Evolutionary conservation across 2,888 invertebrate genomes (phyloP), one percentile per base, ranked within the genome.

Genomic region (Agapostemon virescens): DNA sequence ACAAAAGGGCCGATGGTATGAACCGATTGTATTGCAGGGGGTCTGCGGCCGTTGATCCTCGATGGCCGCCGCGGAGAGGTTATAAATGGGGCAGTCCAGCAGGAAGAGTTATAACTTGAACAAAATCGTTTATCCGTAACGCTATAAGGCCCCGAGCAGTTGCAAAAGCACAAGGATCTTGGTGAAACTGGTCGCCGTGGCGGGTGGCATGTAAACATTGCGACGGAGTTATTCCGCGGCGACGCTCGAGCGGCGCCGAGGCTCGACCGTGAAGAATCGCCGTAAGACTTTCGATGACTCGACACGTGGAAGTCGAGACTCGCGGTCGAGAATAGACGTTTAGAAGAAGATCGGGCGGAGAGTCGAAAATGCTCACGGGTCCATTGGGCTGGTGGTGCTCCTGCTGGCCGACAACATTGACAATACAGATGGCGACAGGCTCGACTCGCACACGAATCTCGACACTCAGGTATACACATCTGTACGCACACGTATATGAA

Each of bases 341-440:
- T 82, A 70, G 73, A 76, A 76, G 82, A 76, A 73, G 69, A 82
- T 80, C 82, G 82, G 83, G 88, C 79, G 82, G 83, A 81, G 82
- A 74, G 78, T 83, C 79, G 85, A 91, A 90, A 91, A 91, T 91
- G 91, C 92, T 92, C 91, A 92, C 90, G 91, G 91, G 91, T 92
- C 92, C 92, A 92, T 92, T 92, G 91, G 91, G 90, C 90, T 90
- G 89, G 85, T 89, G 88, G 82, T 87, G 87, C 85, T 86, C 85
- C 88, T 88, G 85, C 86, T 87, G 81, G 94, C 94, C 94, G 94
- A 94, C 94, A 95, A 95, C 95, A 95, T 96, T 96, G 96, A 96
- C 96, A 96, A 95, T 95, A 95, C 94, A 96, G 96, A 95, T 95
- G 96, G 96, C 96, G 95, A 87, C 89, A 89, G 88, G 84, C 82